These are phyloP conservation scores for Corydoras sp. DNA, from an alignment of 2,113 vertebrate species.

Conservation along the genomic window DNA sequence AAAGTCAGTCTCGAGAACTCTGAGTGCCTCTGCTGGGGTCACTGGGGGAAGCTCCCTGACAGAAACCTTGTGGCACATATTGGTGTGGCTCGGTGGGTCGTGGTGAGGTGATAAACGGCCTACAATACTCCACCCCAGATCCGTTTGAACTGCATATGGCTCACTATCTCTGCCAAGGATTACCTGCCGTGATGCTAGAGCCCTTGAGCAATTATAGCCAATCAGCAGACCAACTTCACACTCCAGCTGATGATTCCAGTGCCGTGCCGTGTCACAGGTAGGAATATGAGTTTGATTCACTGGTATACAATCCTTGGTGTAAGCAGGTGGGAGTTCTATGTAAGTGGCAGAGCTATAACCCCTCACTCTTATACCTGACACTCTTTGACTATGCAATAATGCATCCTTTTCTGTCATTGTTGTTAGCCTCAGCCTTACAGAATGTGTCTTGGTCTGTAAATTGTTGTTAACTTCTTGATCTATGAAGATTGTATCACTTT, in stretches of 20 bases:
- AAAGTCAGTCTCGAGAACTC: constrained; percentile 21
- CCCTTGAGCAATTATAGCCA: too few relatives aligned
- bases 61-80: not conserved
- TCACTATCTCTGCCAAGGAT: constrained; percentile 13
- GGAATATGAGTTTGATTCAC: too few relatives aligned
- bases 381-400: constrained; percentile 17
- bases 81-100: constrained; percentile 24
- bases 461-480: too few relatives aligned
- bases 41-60: constrained; percentile 15
- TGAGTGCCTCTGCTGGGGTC: constrained; percentile 15
- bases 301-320: constrained; percentile 25
- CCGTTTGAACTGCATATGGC: constrained; percentile 19
- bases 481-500: too few relatives aligned
- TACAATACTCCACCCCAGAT: constrained; percentile 30
- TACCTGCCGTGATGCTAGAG: constrained; percentile 20
- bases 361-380: constrained; percentile 9
- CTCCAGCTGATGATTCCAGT: too few relatives aligned
- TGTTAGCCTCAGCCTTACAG: too few relatives aligned
- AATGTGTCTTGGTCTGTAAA: too few relatives aligned
- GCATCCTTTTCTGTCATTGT: too few relatives aligned
- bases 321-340: not conserved
- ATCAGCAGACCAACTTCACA: too few relatives aligned
- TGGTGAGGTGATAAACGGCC: constrained; percentile 17
- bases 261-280: too few relatives aligned
- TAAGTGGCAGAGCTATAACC: not conserved